phyloP scores from a whole-genome alignment of 2,888 invertebrate species.

The Lepidochitona cinerea region DNA sequence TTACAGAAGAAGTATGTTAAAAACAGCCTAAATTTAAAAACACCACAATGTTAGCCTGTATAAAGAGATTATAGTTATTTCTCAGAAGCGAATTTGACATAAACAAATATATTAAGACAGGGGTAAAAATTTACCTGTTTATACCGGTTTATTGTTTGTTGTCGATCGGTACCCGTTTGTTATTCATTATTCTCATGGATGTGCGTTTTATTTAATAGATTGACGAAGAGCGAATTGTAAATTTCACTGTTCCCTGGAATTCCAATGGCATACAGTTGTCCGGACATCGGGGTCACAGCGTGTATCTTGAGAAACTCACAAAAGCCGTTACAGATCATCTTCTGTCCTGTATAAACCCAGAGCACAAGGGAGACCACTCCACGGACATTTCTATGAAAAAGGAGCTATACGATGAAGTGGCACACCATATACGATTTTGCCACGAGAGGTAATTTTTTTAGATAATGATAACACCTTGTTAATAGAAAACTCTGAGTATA shows the following conservation, averaged over 20 bases:
- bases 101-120: no score
- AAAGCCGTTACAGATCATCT: slow-evolving; percentile 45
- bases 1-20: no score
- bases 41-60: no score
- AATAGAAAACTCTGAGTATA: no score
- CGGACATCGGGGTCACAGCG: slow-evolving; percentile 46
- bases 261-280: slow-evolving; percentile 47
- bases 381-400: slow-evolving; percentile 21
- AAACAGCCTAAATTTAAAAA: no score
- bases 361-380: slow-evolving; percentile 20
- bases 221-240: neutral
- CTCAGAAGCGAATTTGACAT: no score
- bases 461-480: no score
- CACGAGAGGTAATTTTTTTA: slow-evolving; percentile 62
- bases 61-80: no score
- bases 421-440: slow-evolving; percentile 56
- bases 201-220: neutral
- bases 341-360: slow-evolving; percentile 29
- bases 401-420: slow-evolving; percentile 53
- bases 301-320: slow-evolving; percentile 56
- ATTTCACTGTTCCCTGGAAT: slow-evolving; percentile 49
- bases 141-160: no score
- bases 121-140: no score
- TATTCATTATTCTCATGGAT: no score
- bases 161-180: no score